A percentile compares a stretch with the other conserved stretches of the same genome.
Evolutionary conservation across 2,797 vertebrate genomes (phyloP).

Genomic region (Echeneis naucrates): DNA sequence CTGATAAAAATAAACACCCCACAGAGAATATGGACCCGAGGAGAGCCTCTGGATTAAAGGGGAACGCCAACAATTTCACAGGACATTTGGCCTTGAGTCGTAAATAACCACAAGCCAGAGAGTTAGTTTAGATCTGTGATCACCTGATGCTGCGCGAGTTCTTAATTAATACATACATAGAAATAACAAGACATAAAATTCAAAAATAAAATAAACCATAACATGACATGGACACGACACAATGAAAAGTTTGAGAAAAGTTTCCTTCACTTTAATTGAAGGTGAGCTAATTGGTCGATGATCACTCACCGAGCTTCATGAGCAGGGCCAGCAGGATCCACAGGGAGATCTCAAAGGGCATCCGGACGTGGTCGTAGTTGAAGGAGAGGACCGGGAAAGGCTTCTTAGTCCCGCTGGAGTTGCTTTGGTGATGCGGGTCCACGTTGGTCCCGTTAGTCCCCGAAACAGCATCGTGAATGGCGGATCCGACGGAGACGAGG

Average conservation of each 20-base stretch:
- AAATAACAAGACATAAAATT: too few species aligned
- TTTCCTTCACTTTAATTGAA: too few species aligned
- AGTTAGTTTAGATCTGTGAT: too few species aligned
- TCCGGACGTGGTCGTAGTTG: slow-evolving; percentile 85
- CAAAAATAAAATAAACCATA: too few species aligned
- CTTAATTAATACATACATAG: too few species aligned
- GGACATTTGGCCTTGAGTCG: background rate
- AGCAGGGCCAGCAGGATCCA: slow-evolving; percentile 96
- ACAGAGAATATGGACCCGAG: background rate
- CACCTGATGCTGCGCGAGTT: too few species aligned
- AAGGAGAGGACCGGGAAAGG: slow-evolving; percentile 90
- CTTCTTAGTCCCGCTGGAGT: slow-evolving; percentile 57
- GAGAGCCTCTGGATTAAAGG: background rate
- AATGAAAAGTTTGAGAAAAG: too few species aligned
- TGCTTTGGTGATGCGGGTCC: background rate
- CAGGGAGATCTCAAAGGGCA: slow-evolving; percentile 92
- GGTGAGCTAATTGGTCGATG: background rate
- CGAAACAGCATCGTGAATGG: slow-evolving; percentile 19
- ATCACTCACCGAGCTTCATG: slow-evolving; percentile 93
- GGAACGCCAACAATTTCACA: background rate
- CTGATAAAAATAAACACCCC: background rate
- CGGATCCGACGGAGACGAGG: slow-evolving; percentile 17
- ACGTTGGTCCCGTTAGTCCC: slow-evolving; percentile 40
- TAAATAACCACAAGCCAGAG: too few species aligned
- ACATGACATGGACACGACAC: too few species aligned